Evolutionary conservation across 2,113 vertebrate genomes (phyloP).

Genomic region (Gopherus flavomarginatus): DNA sequence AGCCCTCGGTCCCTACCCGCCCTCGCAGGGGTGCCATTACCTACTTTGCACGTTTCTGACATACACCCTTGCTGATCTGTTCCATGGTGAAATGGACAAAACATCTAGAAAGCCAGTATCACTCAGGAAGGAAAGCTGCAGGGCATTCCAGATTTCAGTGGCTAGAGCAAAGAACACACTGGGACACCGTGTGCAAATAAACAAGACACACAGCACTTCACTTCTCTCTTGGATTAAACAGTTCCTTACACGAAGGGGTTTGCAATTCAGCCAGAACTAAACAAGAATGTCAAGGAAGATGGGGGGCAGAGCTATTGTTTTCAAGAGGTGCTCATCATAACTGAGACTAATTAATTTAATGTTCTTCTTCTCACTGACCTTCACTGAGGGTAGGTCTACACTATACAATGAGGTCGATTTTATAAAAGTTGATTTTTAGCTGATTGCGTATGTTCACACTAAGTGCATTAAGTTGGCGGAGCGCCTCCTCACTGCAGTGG

Average conservation of each 20-base stretch:
- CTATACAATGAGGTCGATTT: too few relatives aligned
- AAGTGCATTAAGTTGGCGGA: too few relatives aligned
- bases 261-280: background rate
- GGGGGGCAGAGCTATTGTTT: background rate
- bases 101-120: background rate
- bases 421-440: too few relatives aligned
- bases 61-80: background rate
- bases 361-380: background rate
- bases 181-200: background rate
- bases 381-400: background rate
- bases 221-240: background rate
- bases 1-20: background rate
- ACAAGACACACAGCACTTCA: background rate
- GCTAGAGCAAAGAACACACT: background rate
- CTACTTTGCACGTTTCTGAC: background rate
- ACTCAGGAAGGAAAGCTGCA: background rate
- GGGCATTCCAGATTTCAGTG: accelerated
- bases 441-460: too few relatives aligned
- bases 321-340: accelerated
- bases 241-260: background rate
- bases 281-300: background rate
- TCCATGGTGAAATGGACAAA: background rate
- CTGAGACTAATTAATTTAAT: background rate
- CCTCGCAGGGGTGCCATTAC: background rate
- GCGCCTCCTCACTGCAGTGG: too few relatives aligned